These are phyloP conservation scores for Chloropsis hardwickii DNA, from an alignment of 2,113 vertebrate species.

Conservation along the genomic window DNA sequence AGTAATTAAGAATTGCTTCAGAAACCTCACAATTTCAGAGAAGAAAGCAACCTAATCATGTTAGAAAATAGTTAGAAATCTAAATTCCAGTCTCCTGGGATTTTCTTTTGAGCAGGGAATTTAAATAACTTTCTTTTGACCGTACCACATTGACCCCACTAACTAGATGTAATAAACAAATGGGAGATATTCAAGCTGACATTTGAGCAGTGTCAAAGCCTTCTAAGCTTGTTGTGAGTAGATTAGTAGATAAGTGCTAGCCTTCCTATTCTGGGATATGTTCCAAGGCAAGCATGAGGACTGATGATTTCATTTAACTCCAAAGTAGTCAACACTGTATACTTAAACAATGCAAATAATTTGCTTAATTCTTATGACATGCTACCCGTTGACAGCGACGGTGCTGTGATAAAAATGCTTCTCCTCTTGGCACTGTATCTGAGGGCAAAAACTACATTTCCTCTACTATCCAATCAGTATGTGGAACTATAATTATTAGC, in stretches of 20 bases:
- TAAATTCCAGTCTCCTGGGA: not conserved
- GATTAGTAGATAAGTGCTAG: conserved; percentile 59
- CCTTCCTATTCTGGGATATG: conserved; percentile 59
- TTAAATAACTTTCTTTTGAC: not conserved
- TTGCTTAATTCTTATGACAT: not conserved
- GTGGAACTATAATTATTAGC: not conserved
- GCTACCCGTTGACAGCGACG: not conserved
- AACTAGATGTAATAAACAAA: conserved; percentile 49
- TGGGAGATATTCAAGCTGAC: conserved; percentile 57
- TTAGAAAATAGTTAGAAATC: not conserved
- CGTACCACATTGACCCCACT: not conserved
- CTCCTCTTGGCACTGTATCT: not conserved
- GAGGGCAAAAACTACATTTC: not conserved
- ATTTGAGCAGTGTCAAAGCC: conserved; percentile 58
- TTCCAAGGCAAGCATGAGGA: conserved; percentile 47
- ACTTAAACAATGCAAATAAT: not conserved
- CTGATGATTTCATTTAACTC: conserved; percentile 25
- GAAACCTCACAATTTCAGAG: not conserved
- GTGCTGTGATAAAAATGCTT: not conserved
- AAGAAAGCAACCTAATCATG: not conserved
- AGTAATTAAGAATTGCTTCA: conserved; percentile 10
- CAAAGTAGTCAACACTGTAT: not conserved
- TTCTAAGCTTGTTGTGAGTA: conserved; percentile 56
- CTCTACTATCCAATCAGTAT: not conserved
- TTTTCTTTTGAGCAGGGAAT: not conserved